phyloP scores from a whole-genome alignment of 1,140 invertebrate genomes.

The Caenorhabditis latens region DNA sequence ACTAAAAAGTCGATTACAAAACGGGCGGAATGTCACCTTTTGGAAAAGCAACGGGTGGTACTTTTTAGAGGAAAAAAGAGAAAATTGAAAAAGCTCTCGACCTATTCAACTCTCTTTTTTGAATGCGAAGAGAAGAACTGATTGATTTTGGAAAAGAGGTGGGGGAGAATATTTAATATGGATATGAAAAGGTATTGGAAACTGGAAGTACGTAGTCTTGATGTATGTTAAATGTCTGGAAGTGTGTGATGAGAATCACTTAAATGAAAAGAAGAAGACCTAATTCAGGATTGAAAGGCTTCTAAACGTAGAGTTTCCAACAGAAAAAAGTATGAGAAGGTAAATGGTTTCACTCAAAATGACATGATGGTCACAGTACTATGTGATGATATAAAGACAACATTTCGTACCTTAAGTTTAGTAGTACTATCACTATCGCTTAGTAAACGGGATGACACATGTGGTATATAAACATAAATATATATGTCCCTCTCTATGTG shows the following conservation, averaged over 20 bases:
- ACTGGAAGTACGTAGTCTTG: too few relatives aligned
- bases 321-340: too few relatives aligned
- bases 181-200: constrained; percentile 4
- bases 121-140: neutral
- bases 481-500: constrained; percentile 4
- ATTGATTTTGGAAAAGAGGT: constrained; percentile 31
- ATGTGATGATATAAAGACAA: too few relatives aligned
- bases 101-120: constrained; percentile 50
- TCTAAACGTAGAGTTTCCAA: too few relatives aligned
- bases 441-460: constrained; percentile 54
- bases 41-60: constrained; percentile 34
- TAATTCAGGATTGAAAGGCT: too few relatives aligned
- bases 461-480: constrained; percentile 55
- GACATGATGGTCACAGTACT: too few relatives aligned
- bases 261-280: too few relatives aligned
- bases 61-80: neutral
- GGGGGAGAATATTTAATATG: neutral
- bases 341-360: too few relatives aligned
- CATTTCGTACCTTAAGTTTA: constrained; percentile 56
- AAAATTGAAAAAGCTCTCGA: constrained; percentile 46
- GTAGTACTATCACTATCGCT: constrained; percentile 53
- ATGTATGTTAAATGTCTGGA: too few relatives aligned
- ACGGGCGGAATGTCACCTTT: neutral
- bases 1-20: constrained; percentile 6
- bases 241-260: too few relatives aligned